Conservation (phyloP, 2,113 vertebrate genomes). For the Paradoxurus hermaphroditus region DNA sequence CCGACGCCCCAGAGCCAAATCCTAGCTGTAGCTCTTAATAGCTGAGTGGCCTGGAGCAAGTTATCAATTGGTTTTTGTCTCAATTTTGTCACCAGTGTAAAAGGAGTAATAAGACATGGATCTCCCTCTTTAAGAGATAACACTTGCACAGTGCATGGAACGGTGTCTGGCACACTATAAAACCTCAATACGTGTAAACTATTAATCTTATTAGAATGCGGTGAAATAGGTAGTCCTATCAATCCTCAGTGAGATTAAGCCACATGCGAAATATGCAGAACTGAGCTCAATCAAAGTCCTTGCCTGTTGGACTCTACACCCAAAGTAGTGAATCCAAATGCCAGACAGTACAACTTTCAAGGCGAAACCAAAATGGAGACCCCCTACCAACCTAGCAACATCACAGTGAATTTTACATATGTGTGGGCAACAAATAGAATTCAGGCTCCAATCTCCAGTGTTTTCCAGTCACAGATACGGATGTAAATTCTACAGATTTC, state of each 20-base stretch:
- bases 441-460: background rate
- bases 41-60: background rate
- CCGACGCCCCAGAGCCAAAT: background rate
- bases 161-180: background rate
- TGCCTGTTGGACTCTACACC: background rate
- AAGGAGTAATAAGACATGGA: background rate
- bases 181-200: background rate
- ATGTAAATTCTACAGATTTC: background rate
- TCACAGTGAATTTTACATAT: accelerated
- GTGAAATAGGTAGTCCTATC: background rate
- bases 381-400: too few species aligned
- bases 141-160: background rate
- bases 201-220: background rate
- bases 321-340: background rate
- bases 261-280: background rate
- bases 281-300: background rate
- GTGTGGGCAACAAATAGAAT: background rate
- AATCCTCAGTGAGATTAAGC: background rate
- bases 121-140: background rate
- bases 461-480: background rate
- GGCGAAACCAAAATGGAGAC: background rate
- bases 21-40: background rate
- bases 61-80: background rate
- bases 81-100: background rate
- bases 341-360: background rate